These are phyloP conservation scores for Ochotona princeps DNA, from an alignment of 2,113 vertebrate species.

Conservation along the genomic window DNA sequence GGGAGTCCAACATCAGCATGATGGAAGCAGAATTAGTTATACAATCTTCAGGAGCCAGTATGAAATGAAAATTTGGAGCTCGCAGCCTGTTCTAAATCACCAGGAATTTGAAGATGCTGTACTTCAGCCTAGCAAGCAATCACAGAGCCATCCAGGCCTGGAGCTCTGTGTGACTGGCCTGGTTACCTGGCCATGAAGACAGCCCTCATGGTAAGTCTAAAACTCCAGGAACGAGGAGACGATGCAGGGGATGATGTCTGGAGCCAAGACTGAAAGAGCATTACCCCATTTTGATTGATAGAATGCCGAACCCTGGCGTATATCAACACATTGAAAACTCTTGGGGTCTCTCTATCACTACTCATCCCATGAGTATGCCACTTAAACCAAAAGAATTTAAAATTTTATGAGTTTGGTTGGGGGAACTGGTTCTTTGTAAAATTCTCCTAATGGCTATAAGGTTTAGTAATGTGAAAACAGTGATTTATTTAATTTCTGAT, in stretches of 20 bases:
- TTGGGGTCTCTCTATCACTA: background rate
- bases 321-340: background rate
- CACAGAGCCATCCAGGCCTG: background rate
- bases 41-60: background rate
- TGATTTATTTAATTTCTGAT: background rate
- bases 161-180: background rate
- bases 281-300: background rate
- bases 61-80: background rate
- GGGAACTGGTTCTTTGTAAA: background rate
- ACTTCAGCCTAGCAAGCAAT: background rate
- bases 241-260: background rate
- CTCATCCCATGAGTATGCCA: background rate
- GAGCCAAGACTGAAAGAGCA: background rate
- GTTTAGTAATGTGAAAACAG: background rate
- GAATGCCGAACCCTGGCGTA: background rate
- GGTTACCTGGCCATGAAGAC: too few species aligned
- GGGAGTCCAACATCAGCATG: background rate
- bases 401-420: background rate
- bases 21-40: background rate
- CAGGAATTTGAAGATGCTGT: background rate
- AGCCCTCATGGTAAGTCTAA: background rate
- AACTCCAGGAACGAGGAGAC: background rate
- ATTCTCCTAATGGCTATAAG: background rate
- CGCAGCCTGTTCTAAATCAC: background rate
- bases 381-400: background rate